Evolutionary conservation across 2,888 invertebrate genomes (phyloP).

Genomic region (Drosophila melanosoma): DNA sequence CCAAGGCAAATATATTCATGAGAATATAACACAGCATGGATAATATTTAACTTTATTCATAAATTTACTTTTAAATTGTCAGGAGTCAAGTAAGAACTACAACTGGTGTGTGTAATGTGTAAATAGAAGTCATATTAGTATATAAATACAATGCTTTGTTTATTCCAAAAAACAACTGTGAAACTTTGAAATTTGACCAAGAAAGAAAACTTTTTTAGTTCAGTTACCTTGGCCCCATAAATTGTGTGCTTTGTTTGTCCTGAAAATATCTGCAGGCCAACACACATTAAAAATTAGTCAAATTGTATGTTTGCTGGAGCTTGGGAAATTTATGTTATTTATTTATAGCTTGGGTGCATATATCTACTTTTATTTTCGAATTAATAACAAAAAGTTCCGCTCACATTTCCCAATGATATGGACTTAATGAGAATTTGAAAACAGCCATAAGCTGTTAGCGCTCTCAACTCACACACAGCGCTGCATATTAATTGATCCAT

Average conservation of each 20-base stretch:
- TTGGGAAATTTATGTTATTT: constrained; percentile 3
- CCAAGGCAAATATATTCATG: not conserved
- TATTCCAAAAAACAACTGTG: not conserved
- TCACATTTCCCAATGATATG: constrained; percentile 22
- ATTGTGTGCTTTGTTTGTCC: not conserved
- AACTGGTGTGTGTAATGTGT: not conserved
- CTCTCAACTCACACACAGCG: constrained; percentile 53
- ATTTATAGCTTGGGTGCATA: constrained; percentile 43
- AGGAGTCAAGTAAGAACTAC: not conserved
- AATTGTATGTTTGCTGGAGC: not conserved
- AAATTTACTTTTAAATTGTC: not conserved
- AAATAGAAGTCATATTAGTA: not conserved
- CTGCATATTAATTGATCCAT: constrained; percentile 76
- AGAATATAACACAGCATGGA: not conserved
- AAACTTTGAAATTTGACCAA: not conserved
- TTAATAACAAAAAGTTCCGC: constrained; percentile 34
- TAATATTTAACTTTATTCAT: not conserved
- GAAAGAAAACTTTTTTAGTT: not conserved
- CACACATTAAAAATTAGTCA: not conserved
- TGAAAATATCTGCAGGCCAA: not conserved
- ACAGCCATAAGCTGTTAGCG: constrained; percentile 66
- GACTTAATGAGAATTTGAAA: constrained; percentile 65
- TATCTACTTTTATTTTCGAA: constrained; percentile 40
- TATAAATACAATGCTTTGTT: not conserved
- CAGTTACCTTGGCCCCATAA: not conserved